Percentiles rank a stretch among this genome's conserved stretches.
Conservation (phyloP, 2,797 vertebrate species). For the Sebastes wilsoni region DNA sequence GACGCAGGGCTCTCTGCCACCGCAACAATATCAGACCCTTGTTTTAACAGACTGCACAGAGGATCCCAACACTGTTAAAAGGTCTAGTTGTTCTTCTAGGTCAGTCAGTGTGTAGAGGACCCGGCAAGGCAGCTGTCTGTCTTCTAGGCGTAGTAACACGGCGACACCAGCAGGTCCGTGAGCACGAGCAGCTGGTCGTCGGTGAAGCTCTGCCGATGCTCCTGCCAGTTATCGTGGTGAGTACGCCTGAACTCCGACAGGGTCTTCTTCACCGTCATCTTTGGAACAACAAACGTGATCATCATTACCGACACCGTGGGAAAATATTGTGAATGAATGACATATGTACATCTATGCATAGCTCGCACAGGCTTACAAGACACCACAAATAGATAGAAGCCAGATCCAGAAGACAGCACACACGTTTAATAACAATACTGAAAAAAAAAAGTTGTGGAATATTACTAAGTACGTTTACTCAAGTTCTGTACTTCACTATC, state of each 20-base stretch:
- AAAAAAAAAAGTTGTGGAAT: too few species aligned
- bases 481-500: too few species aligned
- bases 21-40: not conserved
- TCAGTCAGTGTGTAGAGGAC: constrained; percentile 34
- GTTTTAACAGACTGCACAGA: constrained; percentile 18
- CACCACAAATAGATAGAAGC: not conserved
- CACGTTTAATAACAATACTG: accelerated
- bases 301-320: not conserved
- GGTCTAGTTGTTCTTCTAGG: constrained; percentile 10
- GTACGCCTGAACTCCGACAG: constrained; percentile 97
- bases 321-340: not conserved
- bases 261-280: constrained; percentile 99
- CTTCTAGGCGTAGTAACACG: constrained; percentile 84
- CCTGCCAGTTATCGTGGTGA: constrained; percentile 98
- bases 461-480: too few species aligned
- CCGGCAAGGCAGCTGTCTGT: constrained; percentile 23
- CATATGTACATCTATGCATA: too few species aligned
- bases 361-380: not conserved
- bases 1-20: constrained; percentile 28
- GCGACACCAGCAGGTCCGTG: constrained; percentile 96
- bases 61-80: constrained; percentile 4
- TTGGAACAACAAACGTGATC: constrained; percentile 7
- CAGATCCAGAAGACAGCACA: not conserved
- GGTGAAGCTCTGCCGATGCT: constrained; percentile 97
- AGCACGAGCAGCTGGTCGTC: constrained; percentile 97